Conservation (phyloP, 2,888 invertebrate genomes). For the Drosophila imparisetae region DNA sequence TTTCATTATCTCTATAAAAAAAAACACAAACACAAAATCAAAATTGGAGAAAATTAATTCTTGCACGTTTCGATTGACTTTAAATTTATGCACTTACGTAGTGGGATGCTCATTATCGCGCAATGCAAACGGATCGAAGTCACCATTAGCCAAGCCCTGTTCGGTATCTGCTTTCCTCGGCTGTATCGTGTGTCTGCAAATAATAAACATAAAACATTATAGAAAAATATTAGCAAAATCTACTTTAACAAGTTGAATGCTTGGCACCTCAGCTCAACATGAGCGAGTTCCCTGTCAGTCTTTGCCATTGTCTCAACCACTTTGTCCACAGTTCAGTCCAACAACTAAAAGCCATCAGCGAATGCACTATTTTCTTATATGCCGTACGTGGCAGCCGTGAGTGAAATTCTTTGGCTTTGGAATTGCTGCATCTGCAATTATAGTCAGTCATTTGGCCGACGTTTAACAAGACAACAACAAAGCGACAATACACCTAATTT, state of each 20-base stretch:
- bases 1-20: conserved; percentile 92
- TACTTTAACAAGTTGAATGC: background rate
- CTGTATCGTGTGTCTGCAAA: conserved; percentile 82
- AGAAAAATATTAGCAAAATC: background rate
- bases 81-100: conserved; percentile 87
- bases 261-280: conserved; percentile 66
- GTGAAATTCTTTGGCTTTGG: conserved; percentile 67
- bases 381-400: conserved; percentile 40
- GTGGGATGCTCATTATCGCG: conserved; percentile 91
- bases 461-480: conserved; percentile 30
- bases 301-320: conserved; percentile 33
- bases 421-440: conserved; percentile 81
- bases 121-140: conserved; percentile 91
- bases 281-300: conserved; percentile 44
- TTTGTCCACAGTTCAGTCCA: conserved; percentile 21
- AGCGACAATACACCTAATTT: conserved; percentile 32
- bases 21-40: background rate
- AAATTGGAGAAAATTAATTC: background rate
- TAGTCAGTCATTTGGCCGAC: conserved; percentile 49
- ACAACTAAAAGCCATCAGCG: conserved; percentile 53
- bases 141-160: conserved; percentile 85
- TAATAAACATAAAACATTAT: background rate
- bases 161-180: conserved; percentile 87
- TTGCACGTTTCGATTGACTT: background rate
- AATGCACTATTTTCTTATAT: conserved; percentile 68